These are phyloP conservation scores for Tetrax tetrax DNA, from an alignment of 2,113 vertebrate genomes.

Conservation along the genomic window DNA sequence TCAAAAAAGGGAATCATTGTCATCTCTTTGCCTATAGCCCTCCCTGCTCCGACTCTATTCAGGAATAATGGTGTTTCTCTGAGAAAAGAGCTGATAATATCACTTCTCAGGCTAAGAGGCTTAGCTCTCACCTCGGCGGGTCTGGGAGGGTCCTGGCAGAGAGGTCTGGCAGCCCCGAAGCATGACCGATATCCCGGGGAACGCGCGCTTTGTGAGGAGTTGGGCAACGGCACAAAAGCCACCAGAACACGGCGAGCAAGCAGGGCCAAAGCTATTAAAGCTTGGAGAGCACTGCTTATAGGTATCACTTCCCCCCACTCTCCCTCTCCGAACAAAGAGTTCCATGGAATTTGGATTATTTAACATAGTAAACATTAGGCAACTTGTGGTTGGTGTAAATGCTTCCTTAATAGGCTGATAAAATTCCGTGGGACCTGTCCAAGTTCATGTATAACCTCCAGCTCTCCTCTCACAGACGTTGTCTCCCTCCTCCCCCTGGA, in stretches of 20 bases:
- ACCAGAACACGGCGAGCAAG: not conserved
- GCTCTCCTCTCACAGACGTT: not conserved
- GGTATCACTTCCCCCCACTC: not conserved
- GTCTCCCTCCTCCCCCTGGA: not conserved
- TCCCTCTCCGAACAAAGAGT: not conserved
- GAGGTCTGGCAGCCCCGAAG: not conserved
- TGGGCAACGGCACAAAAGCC: not conserved
- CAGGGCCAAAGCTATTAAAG: not conserved
- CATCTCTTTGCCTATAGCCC: not conserved
- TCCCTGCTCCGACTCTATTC: not conserved
- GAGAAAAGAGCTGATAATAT: conserved; percentile 46
- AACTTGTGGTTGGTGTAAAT: conserved; percentile 22
- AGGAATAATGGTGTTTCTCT: conserved; percentile 9
- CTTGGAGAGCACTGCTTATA: not conserved
- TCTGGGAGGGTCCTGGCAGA: not conserved
- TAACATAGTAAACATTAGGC: conserved; percentile 19
- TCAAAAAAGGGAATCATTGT: conserved; percentile 20
- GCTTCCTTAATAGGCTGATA: conserved; percentile 21
- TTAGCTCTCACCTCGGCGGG: not conserved
- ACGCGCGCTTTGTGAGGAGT: not conserved
- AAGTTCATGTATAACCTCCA: not conserved
- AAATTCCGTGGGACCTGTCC: conserved; percentile 16
- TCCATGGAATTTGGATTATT: not conserved
- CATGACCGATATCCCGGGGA: not conserved
- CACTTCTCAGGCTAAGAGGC: conserved; percentile 15